Evolutionary conservation across 2,888 invertebrate genomes (phyloP).

Genomic region (Ormyrus pomaceus): DNA sequence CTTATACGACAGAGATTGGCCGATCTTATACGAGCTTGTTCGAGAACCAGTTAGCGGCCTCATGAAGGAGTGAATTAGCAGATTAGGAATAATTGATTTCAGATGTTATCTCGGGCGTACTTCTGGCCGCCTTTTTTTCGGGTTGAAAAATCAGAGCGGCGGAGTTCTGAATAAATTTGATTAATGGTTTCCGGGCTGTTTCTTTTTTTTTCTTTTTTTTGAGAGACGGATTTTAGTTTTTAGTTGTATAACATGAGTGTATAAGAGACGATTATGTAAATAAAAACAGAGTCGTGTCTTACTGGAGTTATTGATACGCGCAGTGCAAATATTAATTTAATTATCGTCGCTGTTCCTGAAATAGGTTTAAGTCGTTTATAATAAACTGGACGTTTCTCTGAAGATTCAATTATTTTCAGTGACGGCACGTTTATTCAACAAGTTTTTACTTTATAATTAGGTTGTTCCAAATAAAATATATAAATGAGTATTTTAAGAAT

Average conservation of each 20-base stretch:
- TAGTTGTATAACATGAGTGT: too few species aligned
- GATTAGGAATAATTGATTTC: constrained; percentile 40
- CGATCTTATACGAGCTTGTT: constrained; percentile 20
- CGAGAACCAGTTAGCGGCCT: constrained; percentile 26
- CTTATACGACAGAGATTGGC: constrained; percentile 11
- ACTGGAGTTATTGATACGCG: not conserved
- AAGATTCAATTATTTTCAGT: too few species aligned
- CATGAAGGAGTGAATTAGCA: constrained; percentile 37
- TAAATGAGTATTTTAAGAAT: too few species aligned
- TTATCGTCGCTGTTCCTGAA: too few species aligned
- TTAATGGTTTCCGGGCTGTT: constrained; percentile 4
- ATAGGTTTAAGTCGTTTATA: too few species aligned
- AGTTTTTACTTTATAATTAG: too few species aligned
- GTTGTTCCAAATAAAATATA: too few species aligned
- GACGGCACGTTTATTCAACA: too few species aligned
- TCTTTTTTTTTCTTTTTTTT: not conserved
- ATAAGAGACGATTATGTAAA: not conserved
- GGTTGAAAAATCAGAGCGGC: not conserved
- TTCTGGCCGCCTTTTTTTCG: not conserved
- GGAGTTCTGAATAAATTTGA: constrained; percentile 33
- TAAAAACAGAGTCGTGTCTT: not conserved
- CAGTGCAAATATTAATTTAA: not conserved
- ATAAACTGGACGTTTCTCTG: too few species aligned
- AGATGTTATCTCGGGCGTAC: constrained; percentile 19
- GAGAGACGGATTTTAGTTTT: too few species aligned